phyloP scores from a whole-genome alignment of 2,888 invertebrate genomes.

The Eulithis prunata region DNA sequence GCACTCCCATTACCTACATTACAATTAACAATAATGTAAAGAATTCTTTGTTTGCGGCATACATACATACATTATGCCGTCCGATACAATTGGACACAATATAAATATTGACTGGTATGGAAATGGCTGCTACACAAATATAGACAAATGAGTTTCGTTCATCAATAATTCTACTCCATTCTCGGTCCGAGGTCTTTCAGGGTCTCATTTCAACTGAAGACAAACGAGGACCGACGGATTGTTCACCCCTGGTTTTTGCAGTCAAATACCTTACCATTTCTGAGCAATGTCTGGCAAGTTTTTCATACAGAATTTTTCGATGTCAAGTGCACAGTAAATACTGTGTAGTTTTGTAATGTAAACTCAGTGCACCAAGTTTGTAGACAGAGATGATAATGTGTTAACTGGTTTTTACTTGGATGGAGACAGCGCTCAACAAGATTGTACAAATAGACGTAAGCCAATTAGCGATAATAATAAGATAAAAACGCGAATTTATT shows the following conservation, averaged over 20 bases:
- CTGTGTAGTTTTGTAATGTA: too few species aligned
- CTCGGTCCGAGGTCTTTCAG: background rate
- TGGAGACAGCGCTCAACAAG: too few species aligned
- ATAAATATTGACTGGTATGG: slow-evolving; percentile 15
- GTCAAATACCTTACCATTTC: slow-evolving; percentile 6
- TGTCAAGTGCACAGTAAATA: background rate
- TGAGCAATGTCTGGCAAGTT: background rate
- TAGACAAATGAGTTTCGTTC: slow-evolving; percentile 11
- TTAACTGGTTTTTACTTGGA: too few species aligned
- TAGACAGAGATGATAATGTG: too few species aligned
- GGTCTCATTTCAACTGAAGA: slow-evolving; percentile 1
- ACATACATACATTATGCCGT: slow-evolving; percentile 4
- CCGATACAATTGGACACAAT: slow-evolving; percentile 14
- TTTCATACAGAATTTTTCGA: background rate
- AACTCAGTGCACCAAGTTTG: too few species aligned
- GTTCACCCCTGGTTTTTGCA: slow-evolving; percentile 2
- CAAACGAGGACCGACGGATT: slow-evolving; percentile 1
- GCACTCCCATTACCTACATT: background rate
- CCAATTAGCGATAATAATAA: too few species aligned
- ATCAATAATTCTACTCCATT: slow-evolving; percentile 13
- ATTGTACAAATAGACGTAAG: too few species aligned
- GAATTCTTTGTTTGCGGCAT: background rate
- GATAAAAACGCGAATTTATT: too few species aligned
- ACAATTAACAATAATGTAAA: background rate
- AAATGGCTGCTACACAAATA: slow-evolving; percentile 9